Evolutionary conservation across 1,140 invertebrate species (phyloP), one percentile per base, ranked within the genome.

Genomic region (Dendrolimus kikuchii): DNA sequence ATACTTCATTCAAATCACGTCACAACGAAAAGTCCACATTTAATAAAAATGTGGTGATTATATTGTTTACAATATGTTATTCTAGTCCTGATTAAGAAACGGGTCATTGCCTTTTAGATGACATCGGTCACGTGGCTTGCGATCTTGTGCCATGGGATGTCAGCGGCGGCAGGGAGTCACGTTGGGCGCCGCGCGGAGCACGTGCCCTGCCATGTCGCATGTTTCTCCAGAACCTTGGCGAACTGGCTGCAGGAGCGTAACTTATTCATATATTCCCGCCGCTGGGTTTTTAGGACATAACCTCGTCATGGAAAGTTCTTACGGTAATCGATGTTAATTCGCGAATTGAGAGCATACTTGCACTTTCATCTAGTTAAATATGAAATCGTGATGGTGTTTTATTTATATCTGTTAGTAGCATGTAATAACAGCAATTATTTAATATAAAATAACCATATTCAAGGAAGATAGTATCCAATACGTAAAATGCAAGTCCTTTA

Each of bases 241-340:
- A 51, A 46, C 50, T 62, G 46, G 40, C 49, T 61, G 55, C 54
- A 51, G 37, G 51, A 51, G 59, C 52, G 62, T 56, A 68, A 50
- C 48, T 46, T 39, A 79, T 77, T 74, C 66, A 80, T 77, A 51
- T 76, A 77, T 80, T 74, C 77, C 60, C 41, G 38, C 57, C 41
- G 43, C 45, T 74, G 55, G 63, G 65, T 74, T 76, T 72, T 65
- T 64, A 76, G 71, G 68, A 48, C 73, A 63, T n/a, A n/a, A 57
- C 59, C 63, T 55, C 56, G 23, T 50, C 37, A 58, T 60, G 43
- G 50, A 59, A 40, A 59, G 46, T 49, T 47, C 51, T 70, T 60
- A 70, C 58, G 63, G 49, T 50, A 55, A 47, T 54, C 53, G 46
- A 66, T 62, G 66, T 52, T 60, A 60, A 66, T 62, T 23, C 40